Base-by-base conservation (phyloP, 1,140 invertebrate species). In the Rhynchophorus ferrugineus region DNA sequence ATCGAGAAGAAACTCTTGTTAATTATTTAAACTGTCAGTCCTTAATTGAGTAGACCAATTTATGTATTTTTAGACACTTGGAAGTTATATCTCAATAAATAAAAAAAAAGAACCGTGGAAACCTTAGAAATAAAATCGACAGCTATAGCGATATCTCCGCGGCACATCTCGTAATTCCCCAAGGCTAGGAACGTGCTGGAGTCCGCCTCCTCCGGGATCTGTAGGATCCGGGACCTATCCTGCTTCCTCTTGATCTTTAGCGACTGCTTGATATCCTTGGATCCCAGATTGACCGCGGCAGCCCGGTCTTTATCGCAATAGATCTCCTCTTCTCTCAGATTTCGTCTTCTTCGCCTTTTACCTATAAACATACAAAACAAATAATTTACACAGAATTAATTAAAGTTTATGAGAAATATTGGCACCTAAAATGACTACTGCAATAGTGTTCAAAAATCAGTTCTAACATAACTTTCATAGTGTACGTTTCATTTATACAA, bases 271-370 rank as follows among this genome's bases (percentile, higher is more conserved):
- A 92, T 92, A 64, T 93, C 89, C 43, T 38, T 81, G 73, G 52
- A 74, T 0, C 87, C 87, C 75, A 91, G 79, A 58, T 88, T 87
- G 3, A 91, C 89, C 1, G 89, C 89, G 0, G 90, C 89, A 0
- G 90, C 90, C 7, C 90, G 71, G 66, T 92, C 90, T 63, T 92
- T 93, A 67, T 93, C 90, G 7, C 88, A 91, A 64, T 91, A 93
- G 9, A 87, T 69, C 63, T 92, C 89, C 58, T 85, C 80, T 17
- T 66, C 61, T 56, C 67, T 38, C 51, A 61, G 78, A 69, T 19
- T 76, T 73, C 8, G 72, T 75, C 59, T 71, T 72, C 71, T 72
- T 75, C 22, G 68, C 36, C 61, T 59, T 45, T 51, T 63, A 14
- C 48, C 44, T 54, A 29, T 17, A 52, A 52, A 14, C 34, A 37